Base-by-base conservation (phyloP, 2,797 vertebrate species). In the Megalops cyprinoides region DNA sequence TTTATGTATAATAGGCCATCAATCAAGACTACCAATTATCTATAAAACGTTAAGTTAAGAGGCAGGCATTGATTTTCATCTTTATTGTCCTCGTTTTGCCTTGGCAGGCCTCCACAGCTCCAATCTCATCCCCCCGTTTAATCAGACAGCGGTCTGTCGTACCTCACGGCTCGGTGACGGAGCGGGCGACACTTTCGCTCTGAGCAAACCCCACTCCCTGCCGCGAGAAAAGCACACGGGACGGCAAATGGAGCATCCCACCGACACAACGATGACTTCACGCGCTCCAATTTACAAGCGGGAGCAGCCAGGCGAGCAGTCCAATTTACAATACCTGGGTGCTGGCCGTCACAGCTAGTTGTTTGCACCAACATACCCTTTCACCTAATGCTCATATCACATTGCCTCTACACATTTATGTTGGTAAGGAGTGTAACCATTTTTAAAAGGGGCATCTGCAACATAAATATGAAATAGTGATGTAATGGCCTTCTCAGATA, bases 1-100 rank as follows among this genome's bases (percentile, higher is more conserved):
- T 71, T 82, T 82, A 86, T 85, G 58, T 85, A 74, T 62, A 86
- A 83, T 78, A 81, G 76, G 49, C 79, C 84, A 84, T 86, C 82
- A 81, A 46, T 85, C 74, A 23, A 58, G 20, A 6, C 31, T 25
- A 55, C 75, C 81, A 80, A 86, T 85, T 86, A 85, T 67, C 74
- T 60, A 18, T 49, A 67, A 81, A 44, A 79, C 56, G 53, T 76
- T 82, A 81, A 78, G 78, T 79, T 75, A 82, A 74, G 80, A 85
- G n/a, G 79, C 25, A 48, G 46, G n/a, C 73, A 75, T 49, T 75
- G 44, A 75, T 49, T 75, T 31, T 18, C 12, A 48, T 75, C 69
- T 83, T 82, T 80, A 78, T 84, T 0, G 5, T 34, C 79, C 71
- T 84, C 78, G 86, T 81, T 84, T 83, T 60, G n/a, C 20, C 31